Base-by-base conservation (phyloP, 2,888 invertebrate species). In the Macrostomum cliftonense region DNA sequence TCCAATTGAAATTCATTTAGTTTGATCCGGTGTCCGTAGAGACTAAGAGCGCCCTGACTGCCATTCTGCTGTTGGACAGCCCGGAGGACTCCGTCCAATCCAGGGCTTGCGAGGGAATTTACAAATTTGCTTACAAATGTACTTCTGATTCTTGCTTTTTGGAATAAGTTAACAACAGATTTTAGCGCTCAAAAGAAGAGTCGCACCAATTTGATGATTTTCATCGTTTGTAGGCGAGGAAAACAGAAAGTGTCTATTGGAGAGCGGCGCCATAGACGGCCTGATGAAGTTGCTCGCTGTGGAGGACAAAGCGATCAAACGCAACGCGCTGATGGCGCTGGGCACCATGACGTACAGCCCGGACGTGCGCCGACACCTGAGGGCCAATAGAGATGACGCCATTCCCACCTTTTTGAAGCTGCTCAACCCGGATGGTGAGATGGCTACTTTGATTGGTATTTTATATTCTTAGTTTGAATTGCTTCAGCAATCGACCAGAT, bases 121-220 rank as follows among this genome's bases (percentile, higher is more conserved):
- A 67, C 57, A 67, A 63, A 53, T 69, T 65, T 63, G 65, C 64
- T 38, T 63, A 63, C 21, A 70, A 68, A 64, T 65, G 70, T 67
- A 56, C n/a, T n/a, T n/a, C n/a, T n/a, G n/a, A n/a, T n/a, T n/a
- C n/a, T n/a, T n/a, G n/a, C n/a, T n/a, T n/a, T n/a, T n/a, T n/a
- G n/a, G n/a, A n/a, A n/a, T n/a, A n/a, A n/a, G 28, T 28, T 28
- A 28, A 28, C 28, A 7, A 28, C n/a, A n/a, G n/a, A n/a, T n/a
- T n/a, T n/a, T n/a, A n/a, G n/a, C n/a, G n/a, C n/a, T n/a, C n/a
- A n/a, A n/a, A n/a, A n/a, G n/a, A n/a, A n/a, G n/a, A n/a, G n/a
- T n/a, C n/a, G n/a, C n/a, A n/a, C n/a, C n/a, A n/a, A n/a, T n/a
- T n/a, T n/a, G n/a, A n/a, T n/a, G n/a, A n/a, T 28, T 9, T 4